These are phyloP conservation scores for Narcine bancroftii DNA, from an alignment of 2,113 vertebrate genomes.

Conservation along the genomic window DNA sequence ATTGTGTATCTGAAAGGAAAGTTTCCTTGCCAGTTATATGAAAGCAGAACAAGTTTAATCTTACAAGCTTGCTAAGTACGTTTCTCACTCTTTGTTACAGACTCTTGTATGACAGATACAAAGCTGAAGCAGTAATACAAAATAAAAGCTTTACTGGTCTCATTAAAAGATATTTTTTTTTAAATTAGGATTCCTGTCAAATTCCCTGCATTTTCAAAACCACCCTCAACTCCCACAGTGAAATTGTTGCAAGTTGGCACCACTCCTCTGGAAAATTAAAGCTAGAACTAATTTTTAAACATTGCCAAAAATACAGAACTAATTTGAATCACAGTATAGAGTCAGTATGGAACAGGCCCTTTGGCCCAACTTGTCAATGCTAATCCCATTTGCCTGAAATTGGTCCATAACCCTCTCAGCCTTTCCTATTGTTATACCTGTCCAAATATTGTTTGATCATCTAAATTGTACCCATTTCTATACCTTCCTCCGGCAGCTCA, in stretches of 20 bases:
- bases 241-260: conserved; percentile 4
- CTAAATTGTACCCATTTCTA: too few relatives aligned
- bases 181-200: conserved; percentile 11
- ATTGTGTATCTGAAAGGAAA: neutral
- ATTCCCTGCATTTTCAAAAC: conserved; percentile 27
- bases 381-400: too few relatives aligned
- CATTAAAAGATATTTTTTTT: conserved; percentile 17
- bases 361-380: too few relatives aligned
- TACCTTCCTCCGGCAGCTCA: too few relatives aligned
- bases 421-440: too few relatives aligned
- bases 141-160: conserved; percentile 24
- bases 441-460: too few relatives aligned
- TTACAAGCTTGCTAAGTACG: neutral
- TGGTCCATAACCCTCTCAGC: too few relatives aligned
- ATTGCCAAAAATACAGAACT: neutral
- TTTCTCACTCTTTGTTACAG: neutral
- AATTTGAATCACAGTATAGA: too few relatives aligned
- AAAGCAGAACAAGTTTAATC: neutral
- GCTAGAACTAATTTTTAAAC: neutral
- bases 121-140: conserved; percentile 8
- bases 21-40: neutral
- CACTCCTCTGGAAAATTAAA: neutral
- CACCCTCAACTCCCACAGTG: conserved; percentile 26
- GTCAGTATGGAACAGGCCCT: too few relatives aligned
- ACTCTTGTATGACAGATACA: conserved; percentile 14